A percentile compares a stretch with the other conserved stretches of the same genome.
phyloP scores from a whole-genome alignment of 2,888 invertebrate species.

The Ferdinandea cuprea region DNA sequence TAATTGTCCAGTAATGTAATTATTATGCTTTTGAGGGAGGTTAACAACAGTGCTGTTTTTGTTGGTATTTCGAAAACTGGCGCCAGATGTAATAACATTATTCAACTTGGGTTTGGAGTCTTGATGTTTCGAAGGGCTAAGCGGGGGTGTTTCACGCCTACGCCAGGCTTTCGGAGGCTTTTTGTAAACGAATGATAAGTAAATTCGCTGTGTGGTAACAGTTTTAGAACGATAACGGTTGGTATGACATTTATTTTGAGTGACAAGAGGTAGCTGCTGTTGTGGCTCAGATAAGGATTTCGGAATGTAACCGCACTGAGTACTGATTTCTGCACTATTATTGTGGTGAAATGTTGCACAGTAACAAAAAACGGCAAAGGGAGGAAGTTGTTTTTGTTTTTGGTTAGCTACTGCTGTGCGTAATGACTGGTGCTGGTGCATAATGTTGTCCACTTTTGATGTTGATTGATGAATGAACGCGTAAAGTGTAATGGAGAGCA shows the following conservation, averaged over 20 bases:
- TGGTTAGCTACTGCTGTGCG: too few species aligned
- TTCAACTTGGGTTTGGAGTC: background rate
- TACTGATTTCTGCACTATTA: constrained; percentile 29
- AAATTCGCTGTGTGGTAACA: constrained; percentile 17
- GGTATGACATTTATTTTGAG: constrained; percentile 29
- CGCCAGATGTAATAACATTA: constrained; percentile 62
- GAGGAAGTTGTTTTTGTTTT: background rate
- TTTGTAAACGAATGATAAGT: constrained; percentile 13
- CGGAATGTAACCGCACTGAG: constrained; percentile 23
- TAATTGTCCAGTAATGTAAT: constrained; percentile 48
- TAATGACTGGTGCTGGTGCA: too few species aligned
- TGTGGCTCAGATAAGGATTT: background rate
- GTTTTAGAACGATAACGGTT: background rate
- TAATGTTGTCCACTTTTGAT: too few species aligned
- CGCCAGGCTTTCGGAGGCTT: too few species aligned
- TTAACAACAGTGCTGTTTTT: background rate
- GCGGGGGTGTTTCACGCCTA: constrained; percentile 2
- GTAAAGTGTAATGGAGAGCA: too few species aligned
- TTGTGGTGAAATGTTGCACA: constrained; percentile 8
- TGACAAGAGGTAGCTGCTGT: constrained; percentile 37
- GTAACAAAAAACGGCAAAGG: background rate
- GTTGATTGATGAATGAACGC: too few species aligned
- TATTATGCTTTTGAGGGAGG: constrained; percentile 9
- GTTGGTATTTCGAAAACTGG: constrained; percentile 36
- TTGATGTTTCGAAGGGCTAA: background rate